phyloP scores from a whole-genome alignment of 2,797 vertebrate genomes.

The Oreochromis mossambicus region DNA sequence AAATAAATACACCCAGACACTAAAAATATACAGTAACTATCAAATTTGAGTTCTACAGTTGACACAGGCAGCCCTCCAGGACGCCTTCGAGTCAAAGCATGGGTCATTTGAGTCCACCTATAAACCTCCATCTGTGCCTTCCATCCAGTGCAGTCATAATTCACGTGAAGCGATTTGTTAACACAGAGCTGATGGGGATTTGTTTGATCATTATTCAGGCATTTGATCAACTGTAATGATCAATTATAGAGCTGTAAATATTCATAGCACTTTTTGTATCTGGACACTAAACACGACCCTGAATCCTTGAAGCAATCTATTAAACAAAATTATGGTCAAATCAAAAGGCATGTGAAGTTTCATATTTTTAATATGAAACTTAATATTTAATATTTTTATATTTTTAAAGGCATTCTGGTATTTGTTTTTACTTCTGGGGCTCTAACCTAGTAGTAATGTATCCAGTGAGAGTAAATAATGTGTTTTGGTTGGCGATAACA shows the following conservation, averaged over 20 bases:
- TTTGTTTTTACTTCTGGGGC: not conserved
- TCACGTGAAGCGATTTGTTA: conserved; percentile 20
- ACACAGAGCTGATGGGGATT: not conserved
- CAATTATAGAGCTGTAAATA: not conserved
- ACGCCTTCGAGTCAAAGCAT: not conserved
- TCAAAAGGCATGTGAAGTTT: not conserved
- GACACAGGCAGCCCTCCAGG: not conserved
- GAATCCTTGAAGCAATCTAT: not conserved
- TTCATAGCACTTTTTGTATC: no score
- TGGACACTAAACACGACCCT: not conserved
- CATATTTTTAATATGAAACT: not conserved
- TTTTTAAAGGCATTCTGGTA: not conserved
- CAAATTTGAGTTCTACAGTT: not conserved
- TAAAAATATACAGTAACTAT: not conserved
- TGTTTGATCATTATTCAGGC: not conserved
- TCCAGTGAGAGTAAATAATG: not conserved
- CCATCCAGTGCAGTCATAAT: not conserved
- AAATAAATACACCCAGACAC: not conserved
- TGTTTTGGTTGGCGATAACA: not conserved
- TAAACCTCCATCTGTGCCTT: not conserved
- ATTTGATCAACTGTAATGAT: not conserved
- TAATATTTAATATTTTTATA: not conserved
- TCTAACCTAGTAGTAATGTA: not conserved
- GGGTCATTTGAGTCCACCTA: not conserved
- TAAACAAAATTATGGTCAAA: not conserved